A percentile compares a stretch with the other conserved stretches of the same genome.
phyloP scores from a whole-genome alignment of 2,888 invertebrate genomes.

The Pyrrhia umbra region DNA sequence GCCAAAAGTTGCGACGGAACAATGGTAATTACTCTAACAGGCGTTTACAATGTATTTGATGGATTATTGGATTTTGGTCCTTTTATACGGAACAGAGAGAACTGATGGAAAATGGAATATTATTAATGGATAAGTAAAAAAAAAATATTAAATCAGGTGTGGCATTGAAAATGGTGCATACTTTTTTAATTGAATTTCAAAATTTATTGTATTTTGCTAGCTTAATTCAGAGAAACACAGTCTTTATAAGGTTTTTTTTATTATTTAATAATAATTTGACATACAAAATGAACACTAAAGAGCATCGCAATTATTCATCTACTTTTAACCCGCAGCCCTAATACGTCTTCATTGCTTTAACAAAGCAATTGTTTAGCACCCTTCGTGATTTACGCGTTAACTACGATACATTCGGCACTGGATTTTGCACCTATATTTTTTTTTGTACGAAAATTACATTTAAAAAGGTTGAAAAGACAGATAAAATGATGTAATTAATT shows the following conservation, averaged over 20 bases:
- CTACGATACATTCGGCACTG: slow-evolving; percentile 5
- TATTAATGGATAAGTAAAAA: not conserved
- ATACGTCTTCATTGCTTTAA: slow-evolving; percentile 57
- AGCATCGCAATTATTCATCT: slow-evolving; percentile 20
- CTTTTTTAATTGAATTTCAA: not conserved
- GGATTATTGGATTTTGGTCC: not conserved
- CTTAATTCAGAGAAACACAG: too few species aligned
- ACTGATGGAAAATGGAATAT: not conserved
- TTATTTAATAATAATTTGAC: not conserved
- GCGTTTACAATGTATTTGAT: not conserved
- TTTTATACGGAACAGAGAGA: not conserved
- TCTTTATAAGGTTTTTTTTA: not conserved
- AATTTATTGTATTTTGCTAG: not conserved
- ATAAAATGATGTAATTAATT: too few species aligned
- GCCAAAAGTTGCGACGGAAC: slow-evolving; percentile 19
- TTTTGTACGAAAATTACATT: not conserved
- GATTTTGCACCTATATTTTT: not conserved
- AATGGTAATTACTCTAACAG: slow-evolving; percentile 3
- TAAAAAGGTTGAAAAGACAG: too few species aligned
- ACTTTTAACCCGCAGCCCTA: slow-evolving; percentile 43
- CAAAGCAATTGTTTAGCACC: slow-evolving; percentile 60
- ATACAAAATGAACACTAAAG: not conserved
- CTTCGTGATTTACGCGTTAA: slow-evolving; percentile 30
- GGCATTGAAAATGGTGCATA: not conserved
- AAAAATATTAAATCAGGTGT: too few species aligned